phyloP scores from a whole-genome alignment of 1,140 invertebrate genomes.

The Hormaphis cornu region DNA sequence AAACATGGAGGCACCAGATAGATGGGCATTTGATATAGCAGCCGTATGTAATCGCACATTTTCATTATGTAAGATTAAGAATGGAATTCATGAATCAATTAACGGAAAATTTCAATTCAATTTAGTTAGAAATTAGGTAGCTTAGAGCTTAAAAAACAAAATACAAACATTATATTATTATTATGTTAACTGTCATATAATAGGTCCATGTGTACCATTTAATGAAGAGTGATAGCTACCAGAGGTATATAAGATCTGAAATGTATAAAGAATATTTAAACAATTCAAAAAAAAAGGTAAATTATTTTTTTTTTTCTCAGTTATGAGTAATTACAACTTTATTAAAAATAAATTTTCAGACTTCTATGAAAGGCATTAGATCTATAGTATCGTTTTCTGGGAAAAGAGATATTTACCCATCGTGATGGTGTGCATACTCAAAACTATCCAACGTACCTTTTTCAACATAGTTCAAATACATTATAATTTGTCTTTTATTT shows the following conservation, averaged over 20 bases:
- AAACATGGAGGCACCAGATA: constrained; percentile 66
- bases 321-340: neutral
- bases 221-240: constrained; percentile 99
- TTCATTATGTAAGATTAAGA: constrained; percentile 29
- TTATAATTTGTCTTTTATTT: constrained; percentile 1
- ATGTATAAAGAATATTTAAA: constrained; percentile 97
- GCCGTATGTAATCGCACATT: constrained; percentile 54
- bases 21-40: constrained; percentile 96
- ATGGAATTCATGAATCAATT: neutral
- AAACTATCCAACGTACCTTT: constrained; percentile 2
- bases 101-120: neutral
- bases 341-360: constrained; percentile 48
- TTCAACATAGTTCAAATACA: constrained; percentile 20
- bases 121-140: constrained; percentile 8
- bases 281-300: constrained; percentile 91
- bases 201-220: constrained; percentile 97
- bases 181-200: constrained; percentile 35
- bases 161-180: neutral
- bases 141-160: neutral
- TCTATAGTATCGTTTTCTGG: constrained; percentile 72
- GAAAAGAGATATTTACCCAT: constrained; percentile 29
- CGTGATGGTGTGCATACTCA: constrained; percentile 8
- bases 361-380: constrained; percentile 75
- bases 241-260: constrained; percentile 92
- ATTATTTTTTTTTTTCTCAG: constrained; percentile 3